Base-by-base conservation (phyloP, 2,888 invertebrate species). In the Strigamia maritima region DNA sequence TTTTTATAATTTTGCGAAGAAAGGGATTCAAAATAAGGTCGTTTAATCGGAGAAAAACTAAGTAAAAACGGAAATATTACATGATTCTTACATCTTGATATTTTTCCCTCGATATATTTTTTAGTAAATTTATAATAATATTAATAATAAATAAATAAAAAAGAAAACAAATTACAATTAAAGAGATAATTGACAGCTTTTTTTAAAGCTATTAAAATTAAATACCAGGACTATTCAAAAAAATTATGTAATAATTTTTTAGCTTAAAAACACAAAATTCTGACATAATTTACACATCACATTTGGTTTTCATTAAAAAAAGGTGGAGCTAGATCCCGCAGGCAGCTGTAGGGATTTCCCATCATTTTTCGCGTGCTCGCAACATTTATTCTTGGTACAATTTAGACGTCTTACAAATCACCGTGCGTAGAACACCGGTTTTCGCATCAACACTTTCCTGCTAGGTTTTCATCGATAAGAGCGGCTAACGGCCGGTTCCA, bases 401-500 rank as follows among this genome's bases (percentile, higher is more conserved):
- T 16, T 26, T 26, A 16, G 70, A 28, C 26, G n/a, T n/a, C n/a
- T n/a, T n/a, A n/a, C n/a, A n/a, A n/a, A 70, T 28, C 16, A 70
- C 1, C n/a, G 8, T 54, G 8, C 22, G 16, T 19, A 14, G 14
- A 10, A 26, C 28, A 70, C 70, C 12, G 70, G 70, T 70, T 70
- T 70, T 28, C 70, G 70, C 70, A 70, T 26, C 70, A 26, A 70
- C 70, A 70, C 70, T 70, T 70, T 70, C 70, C 70, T 28, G 70
- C 70, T 24, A 28, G 70, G 26, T 28, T 70, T 70, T 28, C 28
- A 28, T 26, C 70, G 70, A 70, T 70, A 70, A 70, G 70, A 28
- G 16, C 28, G 70, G 70, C 12, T 70, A 70, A 70, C 70, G 70
- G 70, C 70, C 28, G 28, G 28, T 28, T 70, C 28, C 24, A 28